These are phyloP conservation scores for Aphaenogaster rudis DNA, from an alignment of 1,140 invertebrate genomes.

Conservation along the genomic window DNA sequence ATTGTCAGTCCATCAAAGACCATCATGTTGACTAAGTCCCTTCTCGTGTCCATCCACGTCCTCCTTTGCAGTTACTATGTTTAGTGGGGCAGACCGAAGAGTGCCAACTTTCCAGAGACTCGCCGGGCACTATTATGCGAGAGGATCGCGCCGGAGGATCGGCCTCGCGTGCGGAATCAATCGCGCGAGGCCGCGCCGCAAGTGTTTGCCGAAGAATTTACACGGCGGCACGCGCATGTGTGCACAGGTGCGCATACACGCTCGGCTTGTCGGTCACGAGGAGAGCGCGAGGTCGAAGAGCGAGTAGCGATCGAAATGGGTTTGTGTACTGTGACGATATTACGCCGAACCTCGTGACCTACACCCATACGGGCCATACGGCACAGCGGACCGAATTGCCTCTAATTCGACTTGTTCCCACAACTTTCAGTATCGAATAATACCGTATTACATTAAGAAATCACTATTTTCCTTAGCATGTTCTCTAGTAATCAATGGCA, in stretches of 20 bases:
- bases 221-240: slow-evolving; percentile 41
- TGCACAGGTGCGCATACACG: slow-evolving; percentile 50
- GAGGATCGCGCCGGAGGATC: slow-evolving; percentile 19
- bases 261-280: slow-evolving; percentile 36
- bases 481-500: neutral
- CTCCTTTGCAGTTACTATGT: slow-evolving; percentile 12
- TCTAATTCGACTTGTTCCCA: neutral
- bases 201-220: slow-evolving; percentile 59
- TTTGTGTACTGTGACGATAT: slow-evolving; percentile 41
- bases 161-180: slow-evolving; percentile 58
- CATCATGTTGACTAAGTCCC: neutral
- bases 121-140: slow-evolving; percentile 47
- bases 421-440: neutral
- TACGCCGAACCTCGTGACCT: slow-evolving; percentile 38
- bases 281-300: slow-evolving; percentile 48
- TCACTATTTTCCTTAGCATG: too few relatives aligned
- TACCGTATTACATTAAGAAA: too few relatives aligned
- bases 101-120: slow-evolving; percentile 58
- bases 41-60: slow-evolving; percentile 25
- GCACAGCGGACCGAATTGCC: neutral
- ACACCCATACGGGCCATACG: neutral
- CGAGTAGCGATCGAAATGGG: slow-evolving; percentile 31
- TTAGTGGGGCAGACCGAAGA: slow-evolving; percentile 45
- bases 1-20: neutral
- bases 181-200: slow-evolving; percentile 49